phyloP scores from a whole-genome alignment of 2,888 invertebrate genomes.

The Acleris emargana region DNA sequence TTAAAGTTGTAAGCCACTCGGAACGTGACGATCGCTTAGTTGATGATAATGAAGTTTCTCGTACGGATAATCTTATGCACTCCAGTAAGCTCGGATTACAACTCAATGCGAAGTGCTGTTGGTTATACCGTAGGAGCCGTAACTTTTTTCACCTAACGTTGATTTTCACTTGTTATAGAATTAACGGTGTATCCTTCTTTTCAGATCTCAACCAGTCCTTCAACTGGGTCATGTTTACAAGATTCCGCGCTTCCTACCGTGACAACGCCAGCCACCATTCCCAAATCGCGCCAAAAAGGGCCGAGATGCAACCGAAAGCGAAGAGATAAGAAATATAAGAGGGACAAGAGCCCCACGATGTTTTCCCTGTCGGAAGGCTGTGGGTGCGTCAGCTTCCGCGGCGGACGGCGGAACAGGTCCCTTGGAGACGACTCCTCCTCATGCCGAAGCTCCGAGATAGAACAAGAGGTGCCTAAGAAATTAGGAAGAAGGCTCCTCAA shows the following conservation, averaged over 20 bases:
- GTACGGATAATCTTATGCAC: conserved; percentile 2
- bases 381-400: conserved; percentile 76
- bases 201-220: conserved; percentile 45
- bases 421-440: conserved; percentile 77
- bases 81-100: not conserved
- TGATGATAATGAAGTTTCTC: conserved; percentile 4
- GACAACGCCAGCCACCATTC: conserved; percentile 60
- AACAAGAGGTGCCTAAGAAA: conserved; percentile 75
- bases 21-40: conserved; percentile 8
- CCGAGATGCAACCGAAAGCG: conserved; percentile 78
- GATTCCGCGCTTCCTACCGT: conserved; percentile 17
- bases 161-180: not conserved
- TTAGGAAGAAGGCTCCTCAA: conserved; percentile 65
- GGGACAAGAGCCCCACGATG: conserved; percentile 78
- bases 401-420: conserved; percentile 66
- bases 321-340: conserved; percentile 76
- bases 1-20: conserved; percentile 8
- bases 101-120: not conserved
- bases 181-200: conserved; percentile 37
- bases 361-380: conserved; percentile 78
- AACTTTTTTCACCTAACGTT: not conserved
- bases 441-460: conserved; percentile 78
- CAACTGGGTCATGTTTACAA: conserved; percentile 48
- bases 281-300: conserved; percentile 67
- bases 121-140: not conserved